Evolutionary conservation across 2,797 vertebrate genomes (phyloP).

Genomic region (Cryptoblepharus egeriae): DNA sequence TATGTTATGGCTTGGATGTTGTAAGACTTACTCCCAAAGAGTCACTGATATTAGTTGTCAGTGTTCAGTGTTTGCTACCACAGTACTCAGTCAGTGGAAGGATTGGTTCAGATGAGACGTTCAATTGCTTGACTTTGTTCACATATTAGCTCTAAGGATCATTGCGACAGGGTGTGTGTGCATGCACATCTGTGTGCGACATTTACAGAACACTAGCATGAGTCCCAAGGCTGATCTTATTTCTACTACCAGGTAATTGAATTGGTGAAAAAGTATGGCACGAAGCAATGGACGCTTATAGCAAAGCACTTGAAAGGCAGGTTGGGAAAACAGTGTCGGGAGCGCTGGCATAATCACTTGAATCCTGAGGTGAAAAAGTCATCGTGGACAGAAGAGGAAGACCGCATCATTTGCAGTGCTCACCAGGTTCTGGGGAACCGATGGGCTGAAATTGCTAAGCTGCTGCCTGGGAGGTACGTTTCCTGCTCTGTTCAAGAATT

Average conservation of each 20-base stretch:
- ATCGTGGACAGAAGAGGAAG: conserved; percentile 96
- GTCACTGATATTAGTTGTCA: neutral
- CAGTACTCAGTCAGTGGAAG: neutral
- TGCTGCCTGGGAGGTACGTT: conserved; percentile 92
- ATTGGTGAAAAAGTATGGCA: conserved; percentile 93
- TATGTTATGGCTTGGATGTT: neutral
- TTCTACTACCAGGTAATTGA: conserved; percentile 88
- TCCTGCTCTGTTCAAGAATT: neutral
- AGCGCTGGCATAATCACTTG: conserved; percentile 98
- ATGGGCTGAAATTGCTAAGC: conserved; percentile 98
- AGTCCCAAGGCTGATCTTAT: neutral
- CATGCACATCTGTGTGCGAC: no score
- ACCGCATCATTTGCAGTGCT: conserved; percentile 95
- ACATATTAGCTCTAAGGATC: neutral
- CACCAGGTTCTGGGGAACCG: conserved; percentile 95
- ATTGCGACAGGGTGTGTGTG: no score
- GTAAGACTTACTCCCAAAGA: neutral
- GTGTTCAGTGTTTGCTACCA: neutral
- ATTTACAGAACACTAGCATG: neutral
- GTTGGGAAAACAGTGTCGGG: conserved; percentile 95
- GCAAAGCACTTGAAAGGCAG: conserved; percentile 96
- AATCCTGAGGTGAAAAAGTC: conserved; percentile 98
- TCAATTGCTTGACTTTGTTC: neutral
- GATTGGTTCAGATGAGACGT: no score
- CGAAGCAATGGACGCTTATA: conserved; percentile 95